These are phyloP conservation scores for Noturus placidus DNA, from an alignment of 2,113 vertebrate genomes.

Conservation along the genomic window DNA sequence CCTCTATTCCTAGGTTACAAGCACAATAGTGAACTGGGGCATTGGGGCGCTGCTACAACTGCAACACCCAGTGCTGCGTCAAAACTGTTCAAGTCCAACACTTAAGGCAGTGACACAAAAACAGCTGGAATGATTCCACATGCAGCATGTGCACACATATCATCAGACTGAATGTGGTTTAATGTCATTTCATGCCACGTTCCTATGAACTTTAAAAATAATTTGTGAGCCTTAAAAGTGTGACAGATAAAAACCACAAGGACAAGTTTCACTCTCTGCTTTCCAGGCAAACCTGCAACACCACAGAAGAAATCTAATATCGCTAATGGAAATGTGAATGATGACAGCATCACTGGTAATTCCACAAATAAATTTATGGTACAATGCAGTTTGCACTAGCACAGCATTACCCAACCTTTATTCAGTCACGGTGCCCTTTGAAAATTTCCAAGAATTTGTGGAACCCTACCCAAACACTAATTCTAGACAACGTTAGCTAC, in stretches of 20 bases:
- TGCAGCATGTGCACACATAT: background rate
- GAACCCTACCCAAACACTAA: too few relatives aligned
- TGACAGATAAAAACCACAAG: background rate
- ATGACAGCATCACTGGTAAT: background rate
- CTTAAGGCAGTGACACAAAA: background rate
- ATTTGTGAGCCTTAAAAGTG: background rate
- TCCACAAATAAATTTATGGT: background rate
- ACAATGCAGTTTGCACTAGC: background rate
- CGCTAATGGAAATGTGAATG: background rate
- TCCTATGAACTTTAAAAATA: background rate
- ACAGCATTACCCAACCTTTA: too few relatives aligned
- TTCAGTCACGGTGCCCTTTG: too few relatives aligned
- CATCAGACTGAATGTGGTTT: background rate
- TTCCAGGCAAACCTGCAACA: background rate
- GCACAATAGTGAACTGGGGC: background rate
- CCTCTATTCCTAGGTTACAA: background rate
- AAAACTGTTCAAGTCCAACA: background rate
- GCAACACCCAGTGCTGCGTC: background rate
- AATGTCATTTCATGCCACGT: background rate
- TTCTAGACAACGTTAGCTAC: too few relatives aligned
- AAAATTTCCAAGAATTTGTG: too few relatives aligned
- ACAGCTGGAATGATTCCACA: background rate
- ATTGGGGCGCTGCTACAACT: background rate
- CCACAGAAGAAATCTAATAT: background rate
- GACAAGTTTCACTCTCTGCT: background rate